Evolutionary conservation across 2,888 invertebrate species (phyloP).

Genomic region (Lepetodrilus schrolli): DNA sequence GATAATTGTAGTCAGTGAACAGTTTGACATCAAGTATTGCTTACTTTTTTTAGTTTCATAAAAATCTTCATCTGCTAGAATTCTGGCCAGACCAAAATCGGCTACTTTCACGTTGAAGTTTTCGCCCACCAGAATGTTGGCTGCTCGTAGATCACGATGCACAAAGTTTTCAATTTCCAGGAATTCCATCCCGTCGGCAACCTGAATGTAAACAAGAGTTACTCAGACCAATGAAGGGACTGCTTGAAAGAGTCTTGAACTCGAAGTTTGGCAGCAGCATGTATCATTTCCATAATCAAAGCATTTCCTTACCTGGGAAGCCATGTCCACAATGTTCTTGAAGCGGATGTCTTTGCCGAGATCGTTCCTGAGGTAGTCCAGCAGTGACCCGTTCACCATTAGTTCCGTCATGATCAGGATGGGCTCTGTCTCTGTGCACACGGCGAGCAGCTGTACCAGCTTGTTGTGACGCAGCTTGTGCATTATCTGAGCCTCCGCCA

Average conservation of each 20-base stretch:
- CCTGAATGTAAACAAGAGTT: no score
- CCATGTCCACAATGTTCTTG: slow-evolving; percentile 87
- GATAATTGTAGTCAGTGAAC: no score
- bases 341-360: slow-evolving; percentile 91
- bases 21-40: no score
- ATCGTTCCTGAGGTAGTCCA: slow-evolving; percentile 90
- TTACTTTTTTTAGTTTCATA: slow-evolving; percentile 68
- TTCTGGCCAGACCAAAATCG: slow-evolving; percentile 75
- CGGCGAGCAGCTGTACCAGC: slow-evolving; percentile 88
- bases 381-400: slow-evolving; percentile 95
- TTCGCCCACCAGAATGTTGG: slow-evolving; percentile 74
- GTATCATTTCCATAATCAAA: no score
- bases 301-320: slow-evolving; percentile 83
- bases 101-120: slow-evolving; percentile 74
- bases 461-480: slow-evolving; percentile 78
- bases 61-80: slow-evolving; percentile 56
- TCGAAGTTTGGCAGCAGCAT: no score
- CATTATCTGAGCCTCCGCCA: slow-evolving; percentile 83
- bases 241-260: no score
- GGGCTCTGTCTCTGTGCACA: slow-evolving; percentile 89
- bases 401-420: slow-evolving; percentile 93
- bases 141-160: slow-evolving; percentile 74
- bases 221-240: no score
- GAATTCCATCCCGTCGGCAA: slow-evolving; percentile 75
- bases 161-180: slow-evolving; percentile 72